A percentile compares a stretch with the other conserved stretches of the same genome.
These are phyloP conservation scores for Gambelia wislizenii DNA, from an alignment of 2,797 vertebrate genomes.

Conservation along the genomic window DNA sequence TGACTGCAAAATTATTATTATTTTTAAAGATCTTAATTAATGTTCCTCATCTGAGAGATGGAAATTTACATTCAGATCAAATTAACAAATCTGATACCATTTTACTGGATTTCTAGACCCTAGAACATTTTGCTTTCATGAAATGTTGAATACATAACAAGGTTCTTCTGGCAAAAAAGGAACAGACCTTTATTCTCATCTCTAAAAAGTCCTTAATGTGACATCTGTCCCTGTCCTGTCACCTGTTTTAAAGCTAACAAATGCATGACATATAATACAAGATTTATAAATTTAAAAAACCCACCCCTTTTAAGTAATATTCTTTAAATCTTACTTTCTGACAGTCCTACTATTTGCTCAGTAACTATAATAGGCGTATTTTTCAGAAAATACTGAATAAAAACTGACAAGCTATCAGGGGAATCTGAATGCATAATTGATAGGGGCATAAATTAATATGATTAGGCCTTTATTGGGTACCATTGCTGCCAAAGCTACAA, in stretches of 20 bases:
- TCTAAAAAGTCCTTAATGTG: constrained; percentile 80
- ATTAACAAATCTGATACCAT: constrained; percentile 55
- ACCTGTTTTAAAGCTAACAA: constrained; percentile 80
- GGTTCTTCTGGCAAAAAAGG: constrained; percentile 28
- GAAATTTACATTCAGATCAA: constrained; percentile 55
- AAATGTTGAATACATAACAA: constrained; percentile 67
- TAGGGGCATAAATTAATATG: constrained; percentile 92
- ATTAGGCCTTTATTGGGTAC: constrained; percentile 87
- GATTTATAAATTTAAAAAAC: constrained; percentile 86
- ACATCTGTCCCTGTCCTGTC: constrained; percentile 78
- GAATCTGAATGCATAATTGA: constrained; percentile 96
- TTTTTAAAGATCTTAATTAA: constrained; percentile 38
- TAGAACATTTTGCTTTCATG: constrained; percentile 55
- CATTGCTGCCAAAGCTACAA: constrained; percentile 85
- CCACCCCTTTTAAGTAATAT: constrained; percentile 87
- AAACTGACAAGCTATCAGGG: constrained; percentile 91
- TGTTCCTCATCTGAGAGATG: constrained; percentile 35
- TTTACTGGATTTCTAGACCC: constrained; percentile 40
- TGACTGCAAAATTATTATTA: constrained; percentile 26
- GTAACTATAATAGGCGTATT: constrained; percentile 85
- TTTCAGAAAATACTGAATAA: constrained; percentile 89
- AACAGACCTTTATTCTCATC: constrained; percentile 70
- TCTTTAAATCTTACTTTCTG: constrained; percentile 86
- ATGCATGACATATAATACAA: constrained; percentile 80
- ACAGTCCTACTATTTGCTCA: constrained; percentile 82